Percentiles rank a stretch among this genome's conserved stretches.
phyloP scores from a whole-genome alignment of 2,797 vertebrate species.

The Danio choprae region DNA sequence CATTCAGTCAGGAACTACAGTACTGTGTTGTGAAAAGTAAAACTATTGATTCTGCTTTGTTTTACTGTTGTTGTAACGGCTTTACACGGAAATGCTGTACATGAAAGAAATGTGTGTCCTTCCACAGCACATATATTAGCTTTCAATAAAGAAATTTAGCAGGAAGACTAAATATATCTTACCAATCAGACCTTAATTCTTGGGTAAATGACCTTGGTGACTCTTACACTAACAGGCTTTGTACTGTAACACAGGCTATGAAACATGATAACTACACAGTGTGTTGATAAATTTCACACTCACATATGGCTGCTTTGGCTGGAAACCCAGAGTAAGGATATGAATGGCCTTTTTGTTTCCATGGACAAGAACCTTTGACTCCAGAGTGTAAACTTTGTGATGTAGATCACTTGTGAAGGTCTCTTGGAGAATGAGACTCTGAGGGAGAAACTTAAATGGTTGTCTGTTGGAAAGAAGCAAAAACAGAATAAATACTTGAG shows the following conservation, averaged over 20 bases:
- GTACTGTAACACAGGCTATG: neutral
- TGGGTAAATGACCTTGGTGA: neutral
- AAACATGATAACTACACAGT: neutral
- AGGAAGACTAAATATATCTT: neutral
- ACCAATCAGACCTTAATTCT: neutral
- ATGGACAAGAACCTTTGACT: conserved; percentile 81
- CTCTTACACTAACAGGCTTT: neutral
- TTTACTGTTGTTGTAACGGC: too few species aligned
- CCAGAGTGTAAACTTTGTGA: conserved; percentile 79
- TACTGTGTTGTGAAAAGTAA: too few species aligned
- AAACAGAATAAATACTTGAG: conserved; percentile 19
- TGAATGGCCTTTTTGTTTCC: conserved; percentile 78
- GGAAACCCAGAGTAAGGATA: conserved; percentile 80
- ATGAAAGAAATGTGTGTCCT: neutral
- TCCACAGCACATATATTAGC: neutral
- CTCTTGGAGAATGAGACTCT: conserved; percentile 81
- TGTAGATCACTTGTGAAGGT: conserved; percentile 81
- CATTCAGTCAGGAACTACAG: too few species aligned
- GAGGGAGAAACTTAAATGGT: conserved; percentile 80
- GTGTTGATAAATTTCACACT: conserved; percentile 64
- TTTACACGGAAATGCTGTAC: too few species aligned
- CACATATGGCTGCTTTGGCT: conserved; percentile 79
- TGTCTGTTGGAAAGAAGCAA: conserved; percentile 76
- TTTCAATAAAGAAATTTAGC: neutral
- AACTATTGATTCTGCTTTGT: too few species aligned